Evolutionary conservation across 2,113 vertebrate genomes (phyloP), one percentile per base, ranked within the genome.

Genomic region (Oxyruncus cristatus): DNA sequence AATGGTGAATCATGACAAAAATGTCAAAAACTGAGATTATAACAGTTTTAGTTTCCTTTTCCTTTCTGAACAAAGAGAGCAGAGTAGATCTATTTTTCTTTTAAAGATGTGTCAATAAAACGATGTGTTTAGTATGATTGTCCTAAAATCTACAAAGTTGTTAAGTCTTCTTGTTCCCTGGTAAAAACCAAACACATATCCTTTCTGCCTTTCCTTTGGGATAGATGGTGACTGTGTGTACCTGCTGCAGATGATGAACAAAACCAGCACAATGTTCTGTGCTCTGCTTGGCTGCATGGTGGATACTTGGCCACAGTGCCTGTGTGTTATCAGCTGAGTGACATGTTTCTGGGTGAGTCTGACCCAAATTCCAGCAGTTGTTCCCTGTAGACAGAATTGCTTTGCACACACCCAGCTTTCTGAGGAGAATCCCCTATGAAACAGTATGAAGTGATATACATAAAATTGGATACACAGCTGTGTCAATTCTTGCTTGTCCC

Each of bases 171-270:
- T 59, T 68, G 14, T 18, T 59, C 8, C 21, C 8, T 10, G 58
- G 12, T 46, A 5, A 82, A 47, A 90, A 46, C 35, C 27, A 37
- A 72, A 12, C 26, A n/a, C 18, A 33, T 4, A 11, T 8, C 30
- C 14, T 58, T 30, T 4, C 10, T 22, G 5, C 5, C 2, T 72
- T 53, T 68, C 56, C 37, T 78, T 56, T 41, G 47, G 47, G 23
- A 16, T 16, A 17, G 9, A 0, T 1, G 62, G 42, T 26, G 35
- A 6, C 70, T 15, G 26, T 1, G 4, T 39, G 41, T 47, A 52
- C 50, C 44, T 10, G 1, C 58, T 76, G 75, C 39, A 68, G 71
- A 11, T 3, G 8, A 35, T 7, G 27, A 75, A 12, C 23, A 39
- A 21, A 73, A 23, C 0, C 0, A 53, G 21, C 8, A 10, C 24